A percentile compares a stretch with the other conserved stretches of the same genome.
phyloP scores from a whole-genome alignment of 2,797 vertebrate species.

The Poecilia gillii region DNA sequence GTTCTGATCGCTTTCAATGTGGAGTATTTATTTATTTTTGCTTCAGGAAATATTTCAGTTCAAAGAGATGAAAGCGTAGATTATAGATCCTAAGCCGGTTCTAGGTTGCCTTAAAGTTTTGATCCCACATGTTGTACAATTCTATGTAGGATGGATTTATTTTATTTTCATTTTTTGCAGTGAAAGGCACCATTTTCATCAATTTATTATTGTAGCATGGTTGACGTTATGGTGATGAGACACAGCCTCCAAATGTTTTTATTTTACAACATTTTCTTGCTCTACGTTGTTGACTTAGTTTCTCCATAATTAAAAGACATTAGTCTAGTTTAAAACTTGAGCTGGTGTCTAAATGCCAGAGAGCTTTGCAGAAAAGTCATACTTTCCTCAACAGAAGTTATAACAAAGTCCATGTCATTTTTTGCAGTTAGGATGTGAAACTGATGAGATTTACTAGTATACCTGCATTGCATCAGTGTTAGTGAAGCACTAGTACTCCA shows the following conservation, averaged over 20 bases:
- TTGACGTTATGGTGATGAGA: not conserved
- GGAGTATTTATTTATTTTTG: not conserved
- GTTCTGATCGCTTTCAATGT: not conserved
- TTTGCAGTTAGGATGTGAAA: not conserved
- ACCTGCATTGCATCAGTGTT: not conserved
- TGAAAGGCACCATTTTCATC: not conserved
- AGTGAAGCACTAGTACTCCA: not conserved
- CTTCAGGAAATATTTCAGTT: not conserved
- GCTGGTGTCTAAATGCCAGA: not conserved
- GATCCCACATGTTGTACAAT: not conserved
- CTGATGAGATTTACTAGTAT: not conserved
- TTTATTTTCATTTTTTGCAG: not conserved
- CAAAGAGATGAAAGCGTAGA: not conserved
- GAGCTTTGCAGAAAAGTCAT: not conserved
- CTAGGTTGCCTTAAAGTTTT: not conserved
- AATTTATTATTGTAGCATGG: not conserved
- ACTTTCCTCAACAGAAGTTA: not conserved
- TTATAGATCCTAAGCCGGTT: not conserved
- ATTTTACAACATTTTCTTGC: not conserved
- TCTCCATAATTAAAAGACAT: not conserved
- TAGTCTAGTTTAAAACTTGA: not conserved
- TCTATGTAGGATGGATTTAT: not conserved
- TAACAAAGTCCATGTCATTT: not conserved
- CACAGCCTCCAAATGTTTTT: not conserved
- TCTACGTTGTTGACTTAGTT: no score